Percentiles rank a stretch among this genome's conserved stretches.
These are phyloP conservation scores for Microtus ochrogaster DNA, from an alignment of 2,113 vertebrate genomes.

Conservation along the genomic window DNA sequence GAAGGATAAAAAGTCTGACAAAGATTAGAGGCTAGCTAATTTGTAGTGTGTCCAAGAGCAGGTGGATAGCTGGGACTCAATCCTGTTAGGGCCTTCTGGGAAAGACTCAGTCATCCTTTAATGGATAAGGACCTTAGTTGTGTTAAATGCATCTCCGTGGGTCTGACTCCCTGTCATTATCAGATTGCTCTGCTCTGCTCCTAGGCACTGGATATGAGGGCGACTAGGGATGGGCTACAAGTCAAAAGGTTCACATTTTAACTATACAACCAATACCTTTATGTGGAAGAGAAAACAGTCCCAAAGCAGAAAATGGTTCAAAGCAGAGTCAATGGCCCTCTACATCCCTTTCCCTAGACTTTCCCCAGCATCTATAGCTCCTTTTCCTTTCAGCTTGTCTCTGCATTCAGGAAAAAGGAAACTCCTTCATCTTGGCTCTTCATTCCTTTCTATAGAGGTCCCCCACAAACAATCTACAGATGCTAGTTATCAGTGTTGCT, in stretches of 20 bases:
- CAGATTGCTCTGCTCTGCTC: not conserved
- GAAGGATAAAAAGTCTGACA: not conserved
- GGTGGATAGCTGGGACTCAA: not conserved
- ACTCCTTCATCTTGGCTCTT: not conserved
- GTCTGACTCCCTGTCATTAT: not conserved
- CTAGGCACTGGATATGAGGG: not conserved
- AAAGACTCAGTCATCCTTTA: not conserved
- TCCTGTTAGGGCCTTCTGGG: not conserved
- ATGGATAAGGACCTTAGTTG: not conserved
- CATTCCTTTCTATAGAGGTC: not conserved
- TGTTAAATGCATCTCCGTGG: not conserved
- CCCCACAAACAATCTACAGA: not conserved
- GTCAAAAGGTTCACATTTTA: not conserved
- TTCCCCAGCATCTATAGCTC: not conserved
- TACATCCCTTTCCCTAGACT: not conserved
- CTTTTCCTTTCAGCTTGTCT: constrained; percentile 1
- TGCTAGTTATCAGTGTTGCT: not conserved
- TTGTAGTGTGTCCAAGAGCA: not conserved
- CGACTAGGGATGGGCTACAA: not conserved
- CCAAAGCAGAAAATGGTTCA: not conserved
- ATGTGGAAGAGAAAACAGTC: not conserved
- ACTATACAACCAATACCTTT: not conserved
- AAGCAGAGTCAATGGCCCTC: not conserved
- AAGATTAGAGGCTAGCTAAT: not conserved
- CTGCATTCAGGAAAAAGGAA: constrained; percentile 10